Evolutionary conservation across 2,888 invertebrate genomes (phyloP), one percentile per base, ranked within the genome.

Genomic region (Drosophila ustulata): DNA sequence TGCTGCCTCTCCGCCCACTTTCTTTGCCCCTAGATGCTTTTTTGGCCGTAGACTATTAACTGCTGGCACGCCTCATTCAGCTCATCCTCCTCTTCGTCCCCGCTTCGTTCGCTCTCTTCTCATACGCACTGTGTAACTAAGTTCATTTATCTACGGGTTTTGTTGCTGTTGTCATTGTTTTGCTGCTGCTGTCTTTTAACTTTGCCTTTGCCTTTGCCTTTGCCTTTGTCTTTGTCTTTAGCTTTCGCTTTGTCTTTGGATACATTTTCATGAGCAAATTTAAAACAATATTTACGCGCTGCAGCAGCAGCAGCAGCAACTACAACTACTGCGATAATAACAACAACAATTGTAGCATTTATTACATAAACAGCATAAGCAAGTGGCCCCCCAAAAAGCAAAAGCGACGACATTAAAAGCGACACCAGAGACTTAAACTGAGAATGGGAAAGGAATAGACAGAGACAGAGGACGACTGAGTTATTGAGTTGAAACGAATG

Each of bases 251-350:
- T 32, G 32, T 32, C 37, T 37, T 85, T 72, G 65, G 79, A 59
- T 63, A 74, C 67, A 78, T 81, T 83, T 70, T 63, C 75, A 64
- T 74, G 62, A 68, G 18, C 18, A 18, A 88, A 85, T 82, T 82
- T 85, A 82, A 88, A 85, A 88, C 74, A 88, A 82, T 82, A 76
- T 88, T 85, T 77, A 66, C 68, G 58, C 66, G 73, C 66, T 78
- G 84, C 81, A 86, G 62, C 64, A 76, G 47, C 47, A 71, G 46
- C 61, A 66, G 52, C 34, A 53, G 45, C 39, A 61, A 57, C 28
- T 56, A 23, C 45, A 47, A 53, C 39, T 25, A 32, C 37, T 5
- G 32, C 3, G 1, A n/a, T 3, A n/a, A 25, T 8, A 25, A n/a
- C 45, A 61, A 43, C 4, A 52, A 18, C 13, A 51, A 64, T 37